Evolutionary conservation across 1,140 invertebrate species (phyloP), one percentile per base, ranked within the genome.

Genomic region (Drosophila littoralis): DNA sequence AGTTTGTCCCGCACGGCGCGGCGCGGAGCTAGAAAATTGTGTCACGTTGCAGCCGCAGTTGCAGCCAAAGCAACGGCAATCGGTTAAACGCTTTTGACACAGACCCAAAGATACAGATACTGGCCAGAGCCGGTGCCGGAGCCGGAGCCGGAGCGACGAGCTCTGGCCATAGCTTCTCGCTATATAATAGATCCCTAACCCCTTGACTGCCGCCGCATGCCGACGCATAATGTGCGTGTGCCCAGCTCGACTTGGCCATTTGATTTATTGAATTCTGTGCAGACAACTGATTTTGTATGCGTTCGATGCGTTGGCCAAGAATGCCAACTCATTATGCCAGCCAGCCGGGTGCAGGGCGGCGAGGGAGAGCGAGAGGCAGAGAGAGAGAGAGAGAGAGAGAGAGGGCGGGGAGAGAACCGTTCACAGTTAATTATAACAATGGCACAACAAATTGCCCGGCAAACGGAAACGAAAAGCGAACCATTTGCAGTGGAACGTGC

Each of bases 221-320:
- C 80, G 50, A 77, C 52, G 84, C 79, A 89, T 89, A 83, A 83
- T 84, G 84, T 88, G 84, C 84, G 83, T 89, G 83, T 89, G 83
- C 83, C 72, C 75, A 52, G 58, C 32, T 60, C 32, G 36, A 52
- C 51, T 54, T 54, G 51, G 51, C 17, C 42, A 77, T 79, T 89
- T 88, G 84, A 89, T 89, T 88, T 89, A 88, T 88, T 80, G 69
- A 80, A 89, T 77, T 83, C 77, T 83, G 50, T 45, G 72, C 79
- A 17, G 64, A 22, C 65, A 67, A 51, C 83, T 83, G 66, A 88
- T 83, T 86, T 88, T 58, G 83, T 89, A 88, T 86, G 83, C 83
- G 79, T 50, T 69, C 61, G 58, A 83, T 88, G 79, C 60, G 57
- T 40, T 59, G 45, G 45, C 61, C 73, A 89, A 78, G 84, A 89